Base-by-base conservation (phyloP, 2,888 invertebrate genomes). In the Mythimna vitellina region DNA sequence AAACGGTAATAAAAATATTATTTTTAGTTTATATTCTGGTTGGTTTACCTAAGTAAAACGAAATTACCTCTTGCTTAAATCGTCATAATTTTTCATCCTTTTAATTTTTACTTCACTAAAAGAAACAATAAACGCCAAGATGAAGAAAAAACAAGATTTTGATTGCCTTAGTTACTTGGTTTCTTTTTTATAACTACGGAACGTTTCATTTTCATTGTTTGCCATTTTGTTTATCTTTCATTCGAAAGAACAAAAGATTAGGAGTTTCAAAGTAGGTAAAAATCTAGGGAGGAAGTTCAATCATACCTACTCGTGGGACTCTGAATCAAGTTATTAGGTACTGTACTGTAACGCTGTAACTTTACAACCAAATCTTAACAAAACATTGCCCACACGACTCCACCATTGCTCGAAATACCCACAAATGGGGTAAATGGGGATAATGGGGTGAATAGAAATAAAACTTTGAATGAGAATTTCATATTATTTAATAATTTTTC, bases 141-240 rank as follows among this genome's bases (percentile, higher is more conserved):
- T 32, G 35, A 22, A 62, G n/a, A n/a, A 53, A 49, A 71, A 61
- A 75, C 66, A 63, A 65, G 49, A 17, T 65, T 71, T 57, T 63
- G 65, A 62, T 65, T 75, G 25, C 63, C 25, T 17, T 6, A 32
- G 61, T 42, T n/a, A n/a, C 51, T 60, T 29, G 17, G 51, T 65
- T 65, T 53, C 35, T 35, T 60, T 60, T 60, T 60, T 14, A 54
- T 25, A 54, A 54, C 54, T 51, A 67, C 20, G 7, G 25, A 62
- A 42, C 65, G 65, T 56, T 74, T 66, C 5, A 61, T 57, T 58
- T 73, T 66, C 78, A 78, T 78, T 78, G 79, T 79, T 57, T 65
- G 61, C 35, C 58, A 56, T 3, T 25, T 67, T 79, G 76, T 79
- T 76, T 78, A 74, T 63, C 63, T 60, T 78, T 78, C 51, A n/a